phyloP scores from a whole-genome alignment of 2,113 vertebrate species.

The Herpailurus yagouaroundi region DNA sequence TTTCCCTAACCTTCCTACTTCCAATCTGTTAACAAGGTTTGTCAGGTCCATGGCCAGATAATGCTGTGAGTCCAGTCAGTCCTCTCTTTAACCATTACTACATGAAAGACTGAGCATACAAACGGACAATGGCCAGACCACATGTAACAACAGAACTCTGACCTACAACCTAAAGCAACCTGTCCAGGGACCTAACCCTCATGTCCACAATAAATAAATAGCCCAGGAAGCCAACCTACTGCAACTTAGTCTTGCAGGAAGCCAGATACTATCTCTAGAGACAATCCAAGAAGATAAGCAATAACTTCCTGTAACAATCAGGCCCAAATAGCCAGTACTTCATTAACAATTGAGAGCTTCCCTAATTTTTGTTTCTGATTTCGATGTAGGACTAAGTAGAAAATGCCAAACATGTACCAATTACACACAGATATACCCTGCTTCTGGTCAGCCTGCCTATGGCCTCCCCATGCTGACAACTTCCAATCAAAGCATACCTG shows the following conservation, averaged over 20 bases:
- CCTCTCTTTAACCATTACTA: not conserved
- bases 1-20: not conserved
- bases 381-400: not conserved
- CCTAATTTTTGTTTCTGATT: conserved; percentile 5
- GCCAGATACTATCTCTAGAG: not conserved
- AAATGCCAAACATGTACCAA: not conserved
- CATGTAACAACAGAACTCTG: not conserved
- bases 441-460: not conserved
- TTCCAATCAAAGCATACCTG: not conserved
- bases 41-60: not conserved
- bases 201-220: not conserved
- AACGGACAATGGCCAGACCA: not conserved
- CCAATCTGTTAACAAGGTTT: not conserved
- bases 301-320: not conserved
- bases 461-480: not conserved
- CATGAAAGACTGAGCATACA: not conserved
- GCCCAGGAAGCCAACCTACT: not conserved
- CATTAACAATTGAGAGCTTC: not conserved
- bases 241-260: not conserved
- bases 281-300: not conserved
- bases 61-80: not conserved
- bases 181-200: not conserved
- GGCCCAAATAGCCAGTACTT: not conserved
- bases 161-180: not conserved
- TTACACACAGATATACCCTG: not conserved